These are phyloP conservation scores for Malaclemys terrapin DNA, from an alignment of 2,113 vertebrate species.

Conservation along the genomic window DNA sequence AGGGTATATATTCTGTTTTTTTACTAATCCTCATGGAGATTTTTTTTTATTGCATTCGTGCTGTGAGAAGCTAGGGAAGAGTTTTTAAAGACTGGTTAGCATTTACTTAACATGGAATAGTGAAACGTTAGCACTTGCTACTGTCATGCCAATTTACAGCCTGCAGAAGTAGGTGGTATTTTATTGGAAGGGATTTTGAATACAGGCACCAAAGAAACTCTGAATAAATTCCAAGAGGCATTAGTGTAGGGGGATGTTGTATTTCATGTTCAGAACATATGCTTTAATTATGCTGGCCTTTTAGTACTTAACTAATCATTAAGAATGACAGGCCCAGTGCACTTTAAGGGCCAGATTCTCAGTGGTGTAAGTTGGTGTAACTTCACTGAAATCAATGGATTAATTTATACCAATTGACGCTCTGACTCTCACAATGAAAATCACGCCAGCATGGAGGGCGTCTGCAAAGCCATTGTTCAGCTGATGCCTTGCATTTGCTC, in stretches of 20 bases:
- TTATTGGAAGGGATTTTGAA: background rate
- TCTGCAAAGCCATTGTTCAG: background rate
- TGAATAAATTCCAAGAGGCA: conserved; percentile 25
- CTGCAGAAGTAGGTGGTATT: background rate
- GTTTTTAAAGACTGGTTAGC: background rate
- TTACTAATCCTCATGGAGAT: background rate
- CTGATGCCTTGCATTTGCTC: background rate
- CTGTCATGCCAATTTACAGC: conserved; percentile 21
- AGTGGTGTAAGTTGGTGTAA: background rate
- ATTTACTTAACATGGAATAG: background rate
- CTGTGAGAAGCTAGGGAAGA: background rate
- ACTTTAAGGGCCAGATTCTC: background rate
- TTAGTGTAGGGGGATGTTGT: background rate
- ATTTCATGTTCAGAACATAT: background rate
- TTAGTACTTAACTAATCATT: background rate
- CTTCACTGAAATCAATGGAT: background rate
- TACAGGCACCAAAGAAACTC: conserved; percentile 36
- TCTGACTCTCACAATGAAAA: background rate
- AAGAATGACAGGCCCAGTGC: background rate
- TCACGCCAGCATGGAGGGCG: background rate
- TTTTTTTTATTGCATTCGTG: background rate
- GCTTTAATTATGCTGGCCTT: background rate
- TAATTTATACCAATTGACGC: background rate
- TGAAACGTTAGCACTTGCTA: background rate
- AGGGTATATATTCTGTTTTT: background rate